Evolutionary conservation across 1,140 invertebrate genomes (phyloP).

Genomic region (Stegodyphus mimosarum): DNA sequence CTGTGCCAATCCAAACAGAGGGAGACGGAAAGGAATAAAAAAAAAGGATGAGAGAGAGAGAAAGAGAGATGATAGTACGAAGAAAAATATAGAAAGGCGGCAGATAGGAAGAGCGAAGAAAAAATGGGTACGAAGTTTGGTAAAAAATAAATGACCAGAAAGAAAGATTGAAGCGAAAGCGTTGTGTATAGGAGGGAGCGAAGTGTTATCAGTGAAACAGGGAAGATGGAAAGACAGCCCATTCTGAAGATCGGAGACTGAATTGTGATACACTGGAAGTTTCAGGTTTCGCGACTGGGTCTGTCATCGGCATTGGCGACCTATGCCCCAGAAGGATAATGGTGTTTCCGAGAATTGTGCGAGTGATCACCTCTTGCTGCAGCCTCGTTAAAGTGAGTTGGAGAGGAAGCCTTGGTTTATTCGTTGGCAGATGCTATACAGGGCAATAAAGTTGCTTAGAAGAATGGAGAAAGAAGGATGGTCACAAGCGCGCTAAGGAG

Average conservation of each 20-base stretch:
- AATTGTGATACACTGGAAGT: not conserved
- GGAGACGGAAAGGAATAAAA: not conserved
- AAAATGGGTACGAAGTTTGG: conserved; percentile 6
- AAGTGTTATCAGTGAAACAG: conserved; percentile 36
- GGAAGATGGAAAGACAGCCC: conserved; percentile 4
- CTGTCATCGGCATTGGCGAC: conserved; percentile 18
- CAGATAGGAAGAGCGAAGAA: not conserved
- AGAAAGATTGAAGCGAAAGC: conserved; percentile 23
- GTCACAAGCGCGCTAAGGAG: too few species aligned
- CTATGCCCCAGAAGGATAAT: conserved; percentile 30
- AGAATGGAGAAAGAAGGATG: too few species aligned
- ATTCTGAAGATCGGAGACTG: not conserved
- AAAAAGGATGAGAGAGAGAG: too few species aligned
- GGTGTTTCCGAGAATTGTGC: conserved; percentile 13
- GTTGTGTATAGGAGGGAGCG: not conserved
- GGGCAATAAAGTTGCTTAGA: too few species aligned
- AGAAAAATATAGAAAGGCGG: conserved; percentile 9
- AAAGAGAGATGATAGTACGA: not conserved
- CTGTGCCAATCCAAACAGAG: conserved; percentile 19
- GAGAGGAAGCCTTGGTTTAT: not conserved
- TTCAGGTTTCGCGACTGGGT: conserved; percentile 4
- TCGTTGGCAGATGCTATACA: not conserved
- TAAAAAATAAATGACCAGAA: conserved; percentile 50
- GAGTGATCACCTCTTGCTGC: conserved; percentile 3
- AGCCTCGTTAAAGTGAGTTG: not conserved